Base-by-base conservation (phyloP, 2,113 vertebrate genomes). In the Tricholaema leucomelas region DNA sequence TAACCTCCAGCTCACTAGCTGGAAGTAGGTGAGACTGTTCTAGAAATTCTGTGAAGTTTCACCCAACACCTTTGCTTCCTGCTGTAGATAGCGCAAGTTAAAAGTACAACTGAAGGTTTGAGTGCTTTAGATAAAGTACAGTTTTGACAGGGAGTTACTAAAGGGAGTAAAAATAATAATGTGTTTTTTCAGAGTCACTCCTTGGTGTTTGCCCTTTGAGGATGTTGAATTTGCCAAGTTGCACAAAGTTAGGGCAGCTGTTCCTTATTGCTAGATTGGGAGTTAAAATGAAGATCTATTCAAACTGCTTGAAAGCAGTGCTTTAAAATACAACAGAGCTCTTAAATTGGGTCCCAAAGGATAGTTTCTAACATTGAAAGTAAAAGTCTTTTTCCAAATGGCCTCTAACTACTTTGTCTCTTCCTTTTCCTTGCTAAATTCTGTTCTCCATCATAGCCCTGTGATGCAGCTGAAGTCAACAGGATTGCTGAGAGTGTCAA, bases 251-350 rank as follows among this genome's bases (percentile, higher is more conserved):
- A 87, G 81, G 92, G 96, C 94, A 96, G 91, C 91, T 94, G 92
- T 96, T 96, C 93, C 85, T 61, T 69, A 67, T 74, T 69, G 76
- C 88, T 94, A 85, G 75, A 85, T 89, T 89, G 78, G 89, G 93
- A 95, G 91, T 94, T 93, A 85, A 94, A 94, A 93, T 92, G 71
- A 91, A 96, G 92, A 92, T 96, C 91, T 96, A 91, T 85, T 95
- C 91, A 94, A 93, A 91, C 89, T 74, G 91, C 91, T 95, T 83
- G 65, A 92, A 95, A 96, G 91, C 81, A 89, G 42, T 52, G 81
- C 92, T 94, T 87, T 95, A 94, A 96, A 96, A 90, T 90, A 78
- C 79, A 92, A 81, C 85, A 91, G 78, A 91, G 40, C 81, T 93
- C 83, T 93, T 93, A 74, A 91, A 76, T 61, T 77, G 54, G 52